phyloP scores from a whole-genome alignment of 2,797 vertebrate species.

The Chlorospingus flavigularis region DNA sequence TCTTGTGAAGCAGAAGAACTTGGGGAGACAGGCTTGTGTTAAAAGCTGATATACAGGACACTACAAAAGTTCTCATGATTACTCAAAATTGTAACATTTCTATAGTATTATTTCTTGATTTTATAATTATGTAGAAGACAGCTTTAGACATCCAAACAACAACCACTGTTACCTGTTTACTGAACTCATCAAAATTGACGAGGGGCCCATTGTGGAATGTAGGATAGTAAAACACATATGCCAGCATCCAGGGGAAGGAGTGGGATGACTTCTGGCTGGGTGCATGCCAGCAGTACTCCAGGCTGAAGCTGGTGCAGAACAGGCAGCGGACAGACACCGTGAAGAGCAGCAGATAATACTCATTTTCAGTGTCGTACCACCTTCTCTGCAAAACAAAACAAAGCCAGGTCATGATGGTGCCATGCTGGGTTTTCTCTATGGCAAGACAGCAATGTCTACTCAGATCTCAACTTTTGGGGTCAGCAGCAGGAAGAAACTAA shows the following conservation, averaged over 20 bases:
- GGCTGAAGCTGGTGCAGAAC: slow-evolving; percentile 91
- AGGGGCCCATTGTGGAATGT: slow-evolving; percentile 95
- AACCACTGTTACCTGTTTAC: slow-evolving; percentile 79
- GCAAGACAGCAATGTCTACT: background rate
- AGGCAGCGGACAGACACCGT: slow-evolving; percentile 89
- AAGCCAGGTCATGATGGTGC: background rate
- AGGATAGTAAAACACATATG: slow-evolving; percentile 94
- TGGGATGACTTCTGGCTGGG: slow-evolving; percentile 30
- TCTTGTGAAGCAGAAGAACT: background rate
- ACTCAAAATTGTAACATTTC: background rate
- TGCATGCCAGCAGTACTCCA: slow-evolving; percentile 85
- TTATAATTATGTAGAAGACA: background rate
- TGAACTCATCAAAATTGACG: slow-evolving; percentile 86
- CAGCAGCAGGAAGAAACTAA: background rate
- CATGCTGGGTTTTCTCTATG: background rate
- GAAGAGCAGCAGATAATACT: slow-evolving; percentile 91
- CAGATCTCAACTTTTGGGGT: background rate
- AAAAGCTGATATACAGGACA: background rate
- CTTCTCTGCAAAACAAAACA: slow-evolving; percentile 76
- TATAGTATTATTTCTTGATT: background rate
- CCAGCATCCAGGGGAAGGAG: slow-evolving; percentile 85
- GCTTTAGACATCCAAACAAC: background rate
- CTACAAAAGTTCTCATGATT: background rate
- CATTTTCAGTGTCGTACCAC: slow-evolving; percentile 89
- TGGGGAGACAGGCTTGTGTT: background rate